These are phyloP conservation scores for Argentina silus DNA, from an alignment of 2,797 vertebrate species.

Conservation along the genomic window DNA sequence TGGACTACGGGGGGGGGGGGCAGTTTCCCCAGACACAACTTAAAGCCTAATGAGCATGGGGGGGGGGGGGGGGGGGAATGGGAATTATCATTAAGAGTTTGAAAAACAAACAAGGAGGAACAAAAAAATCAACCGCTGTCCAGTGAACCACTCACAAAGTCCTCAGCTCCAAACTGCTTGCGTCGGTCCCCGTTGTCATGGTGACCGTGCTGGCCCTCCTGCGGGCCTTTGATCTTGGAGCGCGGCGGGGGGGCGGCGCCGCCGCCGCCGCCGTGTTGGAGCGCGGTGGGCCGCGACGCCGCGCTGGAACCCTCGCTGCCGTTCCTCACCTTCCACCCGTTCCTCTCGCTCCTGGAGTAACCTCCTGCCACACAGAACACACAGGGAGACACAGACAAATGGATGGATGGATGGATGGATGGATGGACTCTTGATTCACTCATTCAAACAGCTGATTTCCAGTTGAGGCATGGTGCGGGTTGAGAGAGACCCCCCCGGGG, in stretches of 20 bases:
- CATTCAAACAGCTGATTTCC: too few species aligned
- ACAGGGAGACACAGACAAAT: neutral
- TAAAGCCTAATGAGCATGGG: too few species aligned
- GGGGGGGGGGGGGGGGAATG: too few species aligned
- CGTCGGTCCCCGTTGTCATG: slow-evolving; percentile 67
- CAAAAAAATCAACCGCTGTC: neutral
- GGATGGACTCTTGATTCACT: too few species aligned
- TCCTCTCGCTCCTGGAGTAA: slow-evolving; percentile 80
- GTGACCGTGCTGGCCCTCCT: slow-evolving; percentile 62
- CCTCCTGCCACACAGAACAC: slow-evolving; percentile 59
- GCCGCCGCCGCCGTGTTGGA: slow-evolving; percentile 55
- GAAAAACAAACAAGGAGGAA: too few species aligned
- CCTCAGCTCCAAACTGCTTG: slow-evolving; percentile 80
- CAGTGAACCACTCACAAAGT: slow-evolving; percentile 78
- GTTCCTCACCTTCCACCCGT: slow-evolving; percentile 75
- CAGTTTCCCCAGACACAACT: too few species aligned
- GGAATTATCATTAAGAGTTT: too few species aligned
- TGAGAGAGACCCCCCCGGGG: neutral
- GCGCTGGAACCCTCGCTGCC: slow-evolving; percentile 72
- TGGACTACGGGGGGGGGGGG: too few species aligned
- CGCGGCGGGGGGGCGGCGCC: slow-evolving; percentile 59
- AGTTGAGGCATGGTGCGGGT: too few species aligned
- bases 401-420: neutral
- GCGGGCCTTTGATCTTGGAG: slow-evolving; percentile 71
- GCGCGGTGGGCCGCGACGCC: slow-evolving; percentile 39